A percentile compares a stretch with the other conserved stretches of the same genome.
Conservation (phyloP, 2,888 invertebrate genomes). For the Tryphoninae sp. region DNA sequence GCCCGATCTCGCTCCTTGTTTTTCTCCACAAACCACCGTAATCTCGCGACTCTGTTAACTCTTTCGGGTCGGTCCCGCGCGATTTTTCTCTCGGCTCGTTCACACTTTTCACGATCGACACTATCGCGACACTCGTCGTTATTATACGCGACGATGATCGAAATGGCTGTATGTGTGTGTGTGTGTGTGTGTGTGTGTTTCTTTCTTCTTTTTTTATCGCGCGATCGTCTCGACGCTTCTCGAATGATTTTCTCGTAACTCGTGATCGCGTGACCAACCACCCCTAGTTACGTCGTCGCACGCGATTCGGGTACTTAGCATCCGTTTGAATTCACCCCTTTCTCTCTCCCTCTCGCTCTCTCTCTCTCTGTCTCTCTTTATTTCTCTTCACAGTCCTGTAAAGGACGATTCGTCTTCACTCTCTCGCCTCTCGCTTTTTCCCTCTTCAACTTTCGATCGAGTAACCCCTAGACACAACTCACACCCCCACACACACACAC, state of each 20-base stretch:
- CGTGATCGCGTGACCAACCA: background rate
- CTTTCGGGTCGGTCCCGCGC: constrained; percentile 5
- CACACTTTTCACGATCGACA: constrained; percentile 57
- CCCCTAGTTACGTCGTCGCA: background rate
- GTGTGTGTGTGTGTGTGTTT: too few species aligned
- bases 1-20: constrained; percentile 77
- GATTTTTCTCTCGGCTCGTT: constrained; percentile 36
- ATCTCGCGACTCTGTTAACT: constrained; percentile 67
- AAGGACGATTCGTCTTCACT: too few species aligned
- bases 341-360: constrained; percentile 35
- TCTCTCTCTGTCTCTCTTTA: constrained; percentile 32
- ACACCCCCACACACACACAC: too few species aligned
- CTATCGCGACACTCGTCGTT: background rate
- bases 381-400: background rate
- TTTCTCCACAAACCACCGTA: constrained; percentile 74
- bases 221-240: too few species aligned
- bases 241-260: background rate
- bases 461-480: constrained; percentile 12
- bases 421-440: constrained; percentile 7
- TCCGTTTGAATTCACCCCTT: constrained; percentile 23
- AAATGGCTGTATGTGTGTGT: too few species aligned
- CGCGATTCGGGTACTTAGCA: background rate
- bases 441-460: constrained; percentile 32
- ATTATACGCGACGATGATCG: too few species aligned
- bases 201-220: too few species aligned